These are phyloP conservation scores for Drosophila sp. DNA, from an alignment of 1,140 invertebrate genomes.

Conservation along the genomic window DNA sequence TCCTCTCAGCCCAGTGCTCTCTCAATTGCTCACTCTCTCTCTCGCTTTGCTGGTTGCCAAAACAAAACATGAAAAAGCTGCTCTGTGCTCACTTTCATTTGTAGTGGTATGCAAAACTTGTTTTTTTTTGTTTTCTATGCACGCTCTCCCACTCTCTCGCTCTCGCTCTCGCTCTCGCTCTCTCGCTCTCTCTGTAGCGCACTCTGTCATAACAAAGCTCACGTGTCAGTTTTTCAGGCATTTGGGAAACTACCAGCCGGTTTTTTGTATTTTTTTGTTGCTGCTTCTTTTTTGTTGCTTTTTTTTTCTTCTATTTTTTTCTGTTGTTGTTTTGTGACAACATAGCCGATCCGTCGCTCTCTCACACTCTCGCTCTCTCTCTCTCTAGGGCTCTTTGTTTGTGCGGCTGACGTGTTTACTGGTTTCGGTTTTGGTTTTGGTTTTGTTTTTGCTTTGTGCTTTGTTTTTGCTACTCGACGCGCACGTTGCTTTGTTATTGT, in stretches of 20 bases:
- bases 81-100: conserved; percentile 21
- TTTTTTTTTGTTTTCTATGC: conserved; percentile 57
- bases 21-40: conserved; percentile 16
- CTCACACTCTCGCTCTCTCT: conserved; percentile 28
- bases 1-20: no score
- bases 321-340: background rate
- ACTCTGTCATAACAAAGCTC: conserved; percentile 36
- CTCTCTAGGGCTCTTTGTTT: conserved; percentile 26
- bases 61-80: conserved; percentile 38
- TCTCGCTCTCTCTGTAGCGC: background rate
- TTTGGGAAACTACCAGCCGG: conserved; percentile 61
- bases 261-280: conserved; percentile 18
- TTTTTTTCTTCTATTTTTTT: no score
- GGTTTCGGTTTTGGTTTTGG: conserved; percentile 55
- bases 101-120: conserved; percentile 62
- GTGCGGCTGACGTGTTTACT: conserved; percentile 67
- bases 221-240: conserved; percentile 51
- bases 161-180: background rate
- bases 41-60: conserved; percentile 23
- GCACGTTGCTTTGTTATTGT: conserved; percentile 76
- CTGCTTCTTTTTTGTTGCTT: no score
- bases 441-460: conserved; percentile 48
- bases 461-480: conserved; percentile 52
- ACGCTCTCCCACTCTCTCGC: conserved; percentile 25
- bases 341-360: conserved; percentile 12